phyloP scores from a whole-genome alignment of 1,140 invertebrate genomes.

The Plutomurus gul region DNA sequence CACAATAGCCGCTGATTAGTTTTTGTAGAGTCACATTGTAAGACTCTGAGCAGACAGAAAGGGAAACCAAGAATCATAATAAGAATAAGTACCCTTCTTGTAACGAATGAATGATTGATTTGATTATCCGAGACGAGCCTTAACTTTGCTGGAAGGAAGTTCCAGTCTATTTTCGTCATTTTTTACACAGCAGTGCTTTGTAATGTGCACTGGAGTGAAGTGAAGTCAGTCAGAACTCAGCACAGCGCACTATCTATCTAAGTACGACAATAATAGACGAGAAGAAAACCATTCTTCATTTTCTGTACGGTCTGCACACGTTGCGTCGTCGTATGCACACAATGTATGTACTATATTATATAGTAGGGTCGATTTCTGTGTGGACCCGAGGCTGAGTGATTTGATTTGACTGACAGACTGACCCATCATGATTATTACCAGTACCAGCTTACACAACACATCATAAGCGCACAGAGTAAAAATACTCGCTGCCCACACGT shows the following conservation, averaged over 20 bases:
- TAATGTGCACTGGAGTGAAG: neutral
- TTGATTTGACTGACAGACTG: slow-evolving; percentile 28
- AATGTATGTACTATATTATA: neutral
- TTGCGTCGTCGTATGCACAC: neutral
- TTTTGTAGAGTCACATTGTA: too few species aligned
- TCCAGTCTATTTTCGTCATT: neutral
- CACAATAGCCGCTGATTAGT: too few species aligned
- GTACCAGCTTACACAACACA: neutral
- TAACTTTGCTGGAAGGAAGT: neutral
- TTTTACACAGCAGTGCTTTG: neutral
- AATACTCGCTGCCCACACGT: too few species aligned
- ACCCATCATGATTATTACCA: slow-evolving; percentile 25
- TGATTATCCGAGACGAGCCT: neutral
- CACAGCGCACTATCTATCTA: too few species aligned
- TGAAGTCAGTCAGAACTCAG: neutral
- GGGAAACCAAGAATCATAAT: too few species aligned
- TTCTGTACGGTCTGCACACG: neutral
- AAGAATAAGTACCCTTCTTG: too few species aligned
- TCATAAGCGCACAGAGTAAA: slow-evolving; percentile 16
- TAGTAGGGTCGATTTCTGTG: neutral
- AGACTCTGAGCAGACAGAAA: too few species aligned
- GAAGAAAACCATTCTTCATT: slow-evolving; percentile 9
- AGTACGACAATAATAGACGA: neutral
- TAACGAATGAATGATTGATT: neutral
- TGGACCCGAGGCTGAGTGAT: slow-evolving; percentile 6